Percentiles rank a stretch among this genome's conserved stretches.
Evolutionary conservation across 2,113 vertebrate genomes (phyloP).

Genomic region (Penelope pileata): DNA sequence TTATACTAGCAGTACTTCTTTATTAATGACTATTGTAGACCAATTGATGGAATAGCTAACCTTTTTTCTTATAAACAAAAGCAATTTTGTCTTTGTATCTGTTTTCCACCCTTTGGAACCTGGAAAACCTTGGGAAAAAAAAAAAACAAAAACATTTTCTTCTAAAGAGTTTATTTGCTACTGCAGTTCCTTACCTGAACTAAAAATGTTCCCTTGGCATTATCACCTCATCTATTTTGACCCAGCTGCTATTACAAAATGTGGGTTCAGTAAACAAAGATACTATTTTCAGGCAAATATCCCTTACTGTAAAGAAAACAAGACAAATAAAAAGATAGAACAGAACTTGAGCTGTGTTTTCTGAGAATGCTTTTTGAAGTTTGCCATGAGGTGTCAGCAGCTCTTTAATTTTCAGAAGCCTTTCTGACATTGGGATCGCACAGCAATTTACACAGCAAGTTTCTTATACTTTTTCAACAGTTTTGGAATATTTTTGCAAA

Average conservation of each 20-base stretch:
- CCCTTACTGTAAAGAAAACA: not conserved
- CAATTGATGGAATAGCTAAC: slow-evolving; percentile 8
- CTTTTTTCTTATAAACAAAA: not conserved
- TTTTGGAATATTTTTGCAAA: not conserved
- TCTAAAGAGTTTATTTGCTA: not conserved
- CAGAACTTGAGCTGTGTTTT: not conserved
- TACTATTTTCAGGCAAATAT: not conserved
- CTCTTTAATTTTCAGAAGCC: slow-evolving; percentile 69
- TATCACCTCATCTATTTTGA: not conserved
- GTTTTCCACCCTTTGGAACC: not conserved
- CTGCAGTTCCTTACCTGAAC: not conserved
- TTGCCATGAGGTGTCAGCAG: slow-evolving; percentile 72
- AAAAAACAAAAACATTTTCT: not conserved
- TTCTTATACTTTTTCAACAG: not conserved
- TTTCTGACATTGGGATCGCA: slow-evolving; percentile 23
- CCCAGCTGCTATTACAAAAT: not conserved
- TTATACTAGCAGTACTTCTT: not conserved
- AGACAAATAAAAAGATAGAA: not conserved
- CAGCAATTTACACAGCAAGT: not conserved
- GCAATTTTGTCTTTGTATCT: not conserved
- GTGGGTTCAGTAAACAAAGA: not conserved
- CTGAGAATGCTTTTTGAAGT: slow-evolving; percentile 48
- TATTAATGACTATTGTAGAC: slow-evolving; percentile 23
- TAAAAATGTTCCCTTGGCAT: not conserved
- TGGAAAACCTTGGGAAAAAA: not conserved